A percentile compares a stretch with the other conserved stretches of the same genome.
These are phyloP conservation scores for Odocoileus hemionus DNA, from an alignment of 2,113 vertebrate genomes.

Conservation along the genomic window DNA sequence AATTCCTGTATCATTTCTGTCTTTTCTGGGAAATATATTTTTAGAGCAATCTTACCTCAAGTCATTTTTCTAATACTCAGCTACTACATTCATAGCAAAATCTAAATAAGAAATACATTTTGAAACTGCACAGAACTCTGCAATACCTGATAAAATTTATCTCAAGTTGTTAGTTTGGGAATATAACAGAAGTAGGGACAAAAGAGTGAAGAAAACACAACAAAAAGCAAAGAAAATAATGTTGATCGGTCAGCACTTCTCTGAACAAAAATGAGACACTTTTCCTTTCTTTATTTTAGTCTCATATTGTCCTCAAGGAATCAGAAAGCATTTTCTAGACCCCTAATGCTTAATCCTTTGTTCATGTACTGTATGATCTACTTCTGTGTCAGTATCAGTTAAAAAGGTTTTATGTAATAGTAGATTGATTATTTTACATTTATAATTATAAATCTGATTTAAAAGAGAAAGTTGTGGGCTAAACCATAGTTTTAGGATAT, in stretches of 20 bases:
- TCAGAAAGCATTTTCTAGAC: neutral
- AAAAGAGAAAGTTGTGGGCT: neutral
- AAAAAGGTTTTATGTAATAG: neutral
- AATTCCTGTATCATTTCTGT: conserved; percentile 43
- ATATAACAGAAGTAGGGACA: neutral
- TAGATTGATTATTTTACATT: neutral
- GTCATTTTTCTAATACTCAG: conserved; percentile 43
- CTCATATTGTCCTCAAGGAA: neutral
- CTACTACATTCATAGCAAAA: conserved; percentile 1
- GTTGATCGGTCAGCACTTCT: neutral
- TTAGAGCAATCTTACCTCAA: conserved; percentile 47
- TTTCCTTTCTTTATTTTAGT: neutral
- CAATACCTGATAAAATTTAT: conserved; percentile 52
- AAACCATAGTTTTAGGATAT: neutral
- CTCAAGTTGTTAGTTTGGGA: conserved; percentile 30
- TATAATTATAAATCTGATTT: neutral
- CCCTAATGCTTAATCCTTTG: neutral
- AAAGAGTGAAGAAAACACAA: neutral
- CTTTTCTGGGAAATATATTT: conserved; percentile 42
- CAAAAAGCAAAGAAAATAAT: neutral
- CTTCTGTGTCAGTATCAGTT: neutral
- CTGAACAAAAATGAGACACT: neutral
- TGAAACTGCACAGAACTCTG: conserved; percentile 30
- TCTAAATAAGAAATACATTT: conserved; percentile 33
- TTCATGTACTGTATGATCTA: neutral